Evolutionary conservation across 2,888 invertebrate genomes (phyloP).

Genomic region (Amphipyra berbera): DNA sequence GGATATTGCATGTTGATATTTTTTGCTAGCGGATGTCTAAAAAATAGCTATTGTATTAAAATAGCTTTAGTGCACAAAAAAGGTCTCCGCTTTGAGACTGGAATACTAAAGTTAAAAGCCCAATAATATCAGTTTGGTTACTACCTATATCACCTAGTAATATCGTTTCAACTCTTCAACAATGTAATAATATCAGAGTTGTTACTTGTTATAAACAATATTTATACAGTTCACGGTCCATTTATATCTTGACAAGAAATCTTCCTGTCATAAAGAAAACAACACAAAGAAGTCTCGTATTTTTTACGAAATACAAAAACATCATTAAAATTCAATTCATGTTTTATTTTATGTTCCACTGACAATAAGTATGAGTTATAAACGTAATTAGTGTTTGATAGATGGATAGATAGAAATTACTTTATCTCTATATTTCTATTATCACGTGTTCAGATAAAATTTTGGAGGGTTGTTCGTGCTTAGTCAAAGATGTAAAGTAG

Average conservation of each 20-base stretch:
- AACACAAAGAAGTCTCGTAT: constrained; percentile 15
- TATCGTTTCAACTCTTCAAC: constrained; percentile 38
- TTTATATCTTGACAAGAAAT: constrained; percentile 37
- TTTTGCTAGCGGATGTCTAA: constrained; percentile 40
- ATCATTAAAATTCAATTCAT: constrained; percentile 35
- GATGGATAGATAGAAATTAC: not conserved
- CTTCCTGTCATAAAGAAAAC: constrained; percentile 23
- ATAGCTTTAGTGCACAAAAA: constrained; percentile 30
- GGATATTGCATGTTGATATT: constrained; percentile 41
- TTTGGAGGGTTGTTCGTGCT: not conserved
- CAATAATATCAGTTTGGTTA: constrained; percentile 25
- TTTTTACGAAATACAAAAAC: constrained; percentile 26
- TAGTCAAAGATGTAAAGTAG: no score
- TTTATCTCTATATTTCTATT: not conserved
- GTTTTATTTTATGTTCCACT: constrained; percentile 23
- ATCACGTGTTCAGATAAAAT: not conserved
- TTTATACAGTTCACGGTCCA: constrained; percentile 41
- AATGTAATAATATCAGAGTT: constrained; percentile 13
- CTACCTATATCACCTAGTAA: no score
- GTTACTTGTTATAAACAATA: constrained; percentile 33
- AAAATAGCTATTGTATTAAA: constrained; percentile 51
- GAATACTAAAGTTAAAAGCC: constrained; percentile 40
- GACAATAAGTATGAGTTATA: constrained; percentile 11
- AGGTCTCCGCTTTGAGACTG: constrained; percentile 26
- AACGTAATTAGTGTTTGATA: constrained; percentile 7